phyloP scores from a whole-genome alignment of 1,140 invertebrate species.

The Megathymus violae region DNA sequence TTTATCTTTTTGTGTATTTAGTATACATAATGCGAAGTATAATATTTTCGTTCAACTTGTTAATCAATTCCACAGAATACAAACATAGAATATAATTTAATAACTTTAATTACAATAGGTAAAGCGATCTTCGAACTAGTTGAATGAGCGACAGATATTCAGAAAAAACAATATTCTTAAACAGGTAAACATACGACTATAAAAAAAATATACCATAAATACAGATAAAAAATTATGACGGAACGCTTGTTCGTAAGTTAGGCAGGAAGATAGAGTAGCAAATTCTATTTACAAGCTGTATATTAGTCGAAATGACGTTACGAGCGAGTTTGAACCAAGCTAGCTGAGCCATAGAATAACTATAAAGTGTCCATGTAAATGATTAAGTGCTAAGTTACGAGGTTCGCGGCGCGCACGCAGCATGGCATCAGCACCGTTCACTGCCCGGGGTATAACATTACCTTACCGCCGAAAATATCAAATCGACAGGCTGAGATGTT shows the following conservation, averaged over 20 bases:
- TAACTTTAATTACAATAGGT: no score
- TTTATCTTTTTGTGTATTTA: constrained; percentile 13
- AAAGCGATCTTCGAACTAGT: no score
- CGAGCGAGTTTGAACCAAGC: constrained; percentile 27
- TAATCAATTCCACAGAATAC: background rate
- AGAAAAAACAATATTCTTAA: no score
- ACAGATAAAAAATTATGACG: no score
- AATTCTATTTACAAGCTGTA: constrained; percentile 39
- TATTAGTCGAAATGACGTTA: constrained; percentile 38
- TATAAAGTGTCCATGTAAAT: constrained; percentile 76
- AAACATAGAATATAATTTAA: no score
- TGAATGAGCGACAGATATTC: no score
- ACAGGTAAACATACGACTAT: no score
- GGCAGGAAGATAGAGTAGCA: constrained; percentile 31
- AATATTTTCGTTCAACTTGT: background rate
- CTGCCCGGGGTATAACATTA: constrained; percentile 68
- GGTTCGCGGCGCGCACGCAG: constrained; percentile 64
- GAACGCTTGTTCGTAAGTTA: background rate
- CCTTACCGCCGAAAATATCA: constrained; percentile 81
- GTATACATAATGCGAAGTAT: constrained; percentile 11
- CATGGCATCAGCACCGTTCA: constrained; percentile 72
- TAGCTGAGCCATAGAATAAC: constrained; percentile 41
- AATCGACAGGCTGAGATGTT: constrained; percentile 77
- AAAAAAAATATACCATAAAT: no score
- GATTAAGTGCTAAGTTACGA: constrained; percentile 82